Base-by-base conservation (phyloP, 2,888 invertebrate species). In the Drosophila neotestacea region DNA sequence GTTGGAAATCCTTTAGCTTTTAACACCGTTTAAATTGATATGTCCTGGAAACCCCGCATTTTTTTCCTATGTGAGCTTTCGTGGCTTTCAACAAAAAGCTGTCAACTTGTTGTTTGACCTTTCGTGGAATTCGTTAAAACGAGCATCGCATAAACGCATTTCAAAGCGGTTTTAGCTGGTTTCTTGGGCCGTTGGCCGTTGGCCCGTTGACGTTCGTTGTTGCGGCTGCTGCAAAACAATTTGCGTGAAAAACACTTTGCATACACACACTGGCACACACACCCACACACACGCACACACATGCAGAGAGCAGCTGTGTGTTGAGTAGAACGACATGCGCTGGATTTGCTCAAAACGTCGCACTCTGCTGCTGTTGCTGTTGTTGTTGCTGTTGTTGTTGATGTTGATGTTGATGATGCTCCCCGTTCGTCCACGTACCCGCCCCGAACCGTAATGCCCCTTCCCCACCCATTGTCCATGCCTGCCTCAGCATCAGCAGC, bases 201-300 rank as follows among this genome's bases (percentile, higher is more conserved):
- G 32, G 32, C 32, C 7, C 7, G 32, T 47, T 84, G 69, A 58
- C 64, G 69, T 68, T 78, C 58, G 41, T 28, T 41, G 52, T 22
- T 59, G 63, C 30, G 63, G 66, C 63, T 61, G 73, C 73, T 73
- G 81, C 73, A 79, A 77, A 69, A 69, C 75, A 69, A 68, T 81
- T 85, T 82, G 78, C 74, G 80, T 79, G 77, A 69, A 70, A 73
- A 75, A 75, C 73, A 80, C 83, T 76, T 75, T 76, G 30, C 51
- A 44, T 27, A 62, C 61, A 61, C 63, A 41, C 39, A 55, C 46
- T 30, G 55, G 56, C 58, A 39, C 48, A 47, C 56, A 41, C 58
- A 68, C 36, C 10, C 22, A 52, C 48, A 41, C 39, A 62, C 27
- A 22, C 39, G 11, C 50, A 28, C 30, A 47, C 59, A 41, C 27